Percentiles rank a stretch among this genome's conserved stretches.
Conservation (phyloP, 2,113 vertebrate species). For the Heterotis niloticus region DNA sequence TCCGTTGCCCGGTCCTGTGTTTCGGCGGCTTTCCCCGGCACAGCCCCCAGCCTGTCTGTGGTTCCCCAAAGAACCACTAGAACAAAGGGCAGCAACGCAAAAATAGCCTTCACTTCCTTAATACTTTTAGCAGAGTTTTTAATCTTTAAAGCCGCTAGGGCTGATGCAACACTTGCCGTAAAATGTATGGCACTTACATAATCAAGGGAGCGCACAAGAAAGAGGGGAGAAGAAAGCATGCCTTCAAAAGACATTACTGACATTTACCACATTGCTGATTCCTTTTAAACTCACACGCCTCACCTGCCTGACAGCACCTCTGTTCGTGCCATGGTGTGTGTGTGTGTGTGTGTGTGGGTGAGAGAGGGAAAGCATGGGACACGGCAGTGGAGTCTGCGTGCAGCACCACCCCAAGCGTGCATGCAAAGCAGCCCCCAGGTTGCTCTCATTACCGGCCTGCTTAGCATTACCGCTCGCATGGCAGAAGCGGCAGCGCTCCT, state of each 20-base stretch:
- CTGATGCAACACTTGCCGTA: conserved; percentile 65
- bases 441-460: not conserved
- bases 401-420: not conserved
- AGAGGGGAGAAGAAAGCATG: conserved; percentile 34
- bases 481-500: conserved; percentile 27
- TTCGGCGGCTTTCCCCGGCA: not conserved
- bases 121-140: conserved; percentile 69
- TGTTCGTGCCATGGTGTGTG: too few species aligned
- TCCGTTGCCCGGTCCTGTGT: too few species aligned
- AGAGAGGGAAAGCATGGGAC: not conserved
- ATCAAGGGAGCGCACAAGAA: conserved; percentile 41
- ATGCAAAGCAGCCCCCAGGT: not conserved
- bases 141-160: conserved; percentile 75
- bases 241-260: conserved; percentile 19
- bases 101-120: conserved; percentile 59
- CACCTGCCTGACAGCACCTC: conserved; percentile 15
- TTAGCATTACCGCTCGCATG: conserved; percentile 28
- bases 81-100: conserved; percentile 59
- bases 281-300: not conserved
- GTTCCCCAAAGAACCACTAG: conserved; percentile 64
- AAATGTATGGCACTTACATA: conserved; percentile 54
- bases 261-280: conserved; percentile 10
- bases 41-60: conserved; percentile 54
- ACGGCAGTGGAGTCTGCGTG: not conserved
- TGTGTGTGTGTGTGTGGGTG: too few species aligned